Base-by-base conservation (phyloP, 2,797 vertebrate genomes). In the Pterois miles region DNA sequence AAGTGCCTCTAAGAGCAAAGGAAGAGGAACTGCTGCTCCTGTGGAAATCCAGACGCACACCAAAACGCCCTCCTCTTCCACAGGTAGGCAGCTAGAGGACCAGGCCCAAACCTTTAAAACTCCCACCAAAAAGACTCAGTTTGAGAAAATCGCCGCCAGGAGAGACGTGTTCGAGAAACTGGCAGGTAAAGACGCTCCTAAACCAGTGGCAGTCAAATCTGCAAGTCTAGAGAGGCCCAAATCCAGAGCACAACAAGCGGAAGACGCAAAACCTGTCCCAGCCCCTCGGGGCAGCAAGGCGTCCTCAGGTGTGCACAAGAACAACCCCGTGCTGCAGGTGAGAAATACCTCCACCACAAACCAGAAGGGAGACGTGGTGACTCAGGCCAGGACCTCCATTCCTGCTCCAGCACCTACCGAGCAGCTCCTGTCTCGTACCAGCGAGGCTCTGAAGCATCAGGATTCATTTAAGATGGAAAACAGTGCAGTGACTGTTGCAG, bases 401-500 rank as follows among this genome's bases (percentile, higher is more conserved):
- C 14, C 71, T 10, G 69, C 86, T 22, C 74, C 76, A 43, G 16
- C 53, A 18, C 33, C 52, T 1, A 50, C 58, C 54, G 91, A 89
- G 20, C 86, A 86, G 40, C 71, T 77, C 43, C 22, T 52, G 13
- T 53, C 68, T 6, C 18, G 54, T 31, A 82, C 83, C 76, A 90
- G 80, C 16, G 79, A 53, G n/a, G 22, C 33, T n/a, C 56, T 50
- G 36, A 81, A 79, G 52, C 78, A 81, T 29, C 87, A 88, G 46
- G 94, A 93, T 5, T 38, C 71, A 57, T 79, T 95, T 0, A 95
- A 95, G 88, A 95, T 94, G 91, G 97, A 97, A 76, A 97, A 95
- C 89, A 98, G 97, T 71, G 97, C 97, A 10, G 97, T 99, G 74
- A 96, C 93, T 0, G 98, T 99, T n/a, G 98, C 98, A 0, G 97